These are phyloP conservation scores for Glaucidium brasilianum DNA, from an alignment of 2,113 vertebrate species.

Conservation along the genomic window DNA sequence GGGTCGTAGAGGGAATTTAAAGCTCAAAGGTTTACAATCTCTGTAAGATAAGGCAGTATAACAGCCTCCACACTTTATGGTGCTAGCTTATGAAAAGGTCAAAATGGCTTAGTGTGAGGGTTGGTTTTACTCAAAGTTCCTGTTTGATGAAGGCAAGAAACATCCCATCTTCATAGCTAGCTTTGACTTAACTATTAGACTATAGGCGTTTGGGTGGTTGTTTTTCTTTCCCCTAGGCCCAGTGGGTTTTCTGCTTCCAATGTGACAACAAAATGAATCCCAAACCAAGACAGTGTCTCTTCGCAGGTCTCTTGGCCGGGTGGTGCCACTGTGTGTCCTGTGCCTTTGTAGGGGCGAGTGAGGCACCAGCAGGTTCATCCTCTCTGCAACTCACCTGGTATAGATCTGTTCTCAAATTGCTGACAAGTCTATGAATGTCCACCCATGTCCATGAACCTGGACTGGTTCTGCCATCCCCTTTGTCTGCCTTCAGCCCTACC, in stretches of 20 bases:
- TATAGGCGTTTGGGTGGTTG: background rate
- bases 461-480: background rate
- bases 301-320: rapidly evolving
- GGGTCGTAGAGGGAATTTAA: background rate
- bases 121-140: background rate
- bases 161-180: background rate
- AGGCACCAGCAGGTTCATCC: background rate
- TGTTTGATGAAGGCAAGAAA: background rate
- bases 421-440: background rate
- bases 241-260: background rate
- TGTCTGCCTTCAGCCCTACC: too few species aligned
- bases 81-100: slow-evolving; percentile 32
- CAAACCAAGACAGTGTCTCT: rapidly evolving
- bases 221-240: background rate
- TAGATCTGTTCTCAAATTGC: background rate
- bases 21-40: slow-evolving; percentile 44
- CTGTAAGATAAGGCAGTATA: slow-evolving; percentile 35
- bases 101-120: background rate
- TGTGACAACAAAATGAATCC: background rate
- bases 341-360: rapidly evolving
- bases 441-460: background rate
- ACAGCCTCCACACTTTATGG: slow-evolving; percentile 23
- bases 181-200: background rate
- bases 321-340: background rate
- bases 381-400: background rate